Evolutionary conservation across 2,888 invertebrate genomes (phyloP), one percentile per base, ranked within the genome.

Genomic region (Eilema griseolum): DNA sequence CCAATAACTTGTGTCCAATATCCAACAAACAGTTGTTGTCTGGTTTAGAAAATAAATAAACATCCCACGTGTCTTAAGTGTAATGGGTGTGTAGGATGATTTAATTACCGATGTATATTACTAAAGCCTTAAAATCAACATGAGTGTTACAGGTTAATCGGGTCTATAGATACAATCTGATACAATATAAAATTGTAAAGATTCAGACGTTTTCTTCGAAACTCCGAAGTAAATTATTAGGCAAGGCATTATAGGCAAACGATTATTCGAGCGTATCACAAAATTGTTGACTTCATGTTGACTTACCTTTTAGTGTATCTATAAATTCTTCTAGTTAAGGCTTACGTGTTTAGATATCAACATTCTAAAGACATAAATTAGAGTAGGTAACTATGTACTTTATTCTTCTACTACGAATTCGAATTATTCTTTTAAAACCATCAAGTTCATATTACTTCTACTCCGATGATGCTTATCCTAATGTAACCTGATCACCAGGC

Each of bases 1-100:
- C 3, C 41, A 16, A 14, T 3, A 41, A 41, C 4, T 41, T 41
- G 41, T 41, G 41, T 16, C 41, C 41, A 41, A 16, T 16, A 41
- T 41, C 41, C 16, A 41, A 41, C 16, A n/a, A 31, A 16, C 33
- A 37, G 61, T n/a, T 31, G 61, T 77, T 70, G 67, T 60, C 37
- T 31, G 57, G n/a, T 26, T 16, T 46, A 33, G 16, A 60, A 60
- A 26, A 26, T 41, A 41, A 41, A 46, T 46, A 37, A 37, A 37
- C 33, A 37, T 37, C 33, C 33, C 33, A 37, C 41, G 16, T 41
- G 41, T 41, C 16, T 41, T 41, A 41, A 41, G 41, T 41, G 41
- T 41, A 52, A 52, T 52, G 52, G 46, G 52, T 59, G 57, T 24
- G 57, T 24, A 23, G 10, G 57, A 57, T 24, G 23, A 14, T 59